phyloP scores from a whole-genome alignment of 1,140 invertebrate genomes.

The Reticulitermes speratus region DNA sequence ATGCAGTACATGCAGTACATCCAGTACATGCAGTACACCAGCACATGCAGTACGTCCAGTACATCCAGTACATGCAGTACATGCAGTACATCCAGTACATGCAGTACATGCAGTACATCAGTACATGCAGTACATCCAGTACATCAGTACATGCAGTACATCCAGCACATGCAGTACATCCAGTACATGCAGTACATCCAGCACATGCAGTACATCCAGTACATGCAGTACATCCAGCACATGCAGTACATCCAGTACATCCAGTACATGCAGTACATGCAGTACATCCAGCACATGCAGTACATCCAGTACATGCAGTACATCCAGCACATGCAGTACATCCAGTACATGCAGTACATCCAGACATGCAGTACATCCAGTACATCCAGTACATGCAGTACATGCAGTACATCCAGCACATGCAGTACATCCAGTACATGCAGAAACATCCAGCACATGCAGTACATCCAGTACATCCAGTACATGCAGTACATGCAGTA shows the following conservation, averaged over 20 bases:
- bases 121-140: background rate
- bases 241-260: background rate
- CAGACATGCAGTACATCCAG: background rate
- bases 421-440: background rate
- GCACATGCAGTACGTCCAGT: no score
- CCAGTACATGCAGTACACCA: background rate
- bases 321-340: background rate
- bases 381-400: background rate
- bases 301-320: background rate
- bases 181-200: background rate
- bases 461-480: background rate
- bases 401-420: background rate
- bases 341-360: background rate
- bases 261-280: background rate
- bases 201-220: background rate
- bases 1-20: background rate
- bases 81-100: background rate
- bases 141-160: background rate
- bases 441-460: no score
- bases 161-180: background rate
- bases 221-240: background rate
- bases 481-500: background rate
- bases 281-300: background rate
- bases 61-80: background rate
- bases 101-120: background rate